Evolutionary conservation across 2,113 vertebrate species (phyloP), one percentile per base, ranked within the genome.

Genomic region (Xiphias gladius): DNA sequence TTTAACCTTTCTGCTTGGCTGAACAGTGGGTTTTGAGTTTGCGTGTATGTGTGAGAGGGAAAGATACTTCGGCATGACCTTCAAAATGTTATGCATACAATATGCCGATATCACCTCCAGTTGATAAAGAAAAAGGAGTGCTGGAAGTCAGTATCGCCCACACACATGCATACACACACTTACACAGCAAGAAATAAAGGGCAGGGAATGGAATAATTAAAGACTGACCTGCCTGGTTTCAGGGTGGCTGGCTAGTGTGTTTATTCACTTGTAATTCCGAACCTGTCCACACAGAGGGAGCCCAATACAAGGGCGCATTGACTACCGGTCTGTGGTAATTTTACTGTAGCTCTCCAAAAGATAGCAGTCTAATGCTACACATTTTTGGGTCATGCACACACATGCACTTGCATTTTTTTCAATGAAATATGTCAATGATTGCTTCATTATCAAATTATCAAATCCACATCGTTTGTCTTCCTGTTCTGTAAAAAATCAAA

Each of bases 41-140:
- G 57, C 14, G 64, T 74, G 39, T 24, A 19, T 43, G 28, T 35
- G 30, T 10, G 65, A 10, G 68, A n/a, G 62, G 30, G 24, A 64
- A 57, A 22, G 70, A 70, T 66, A 59, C 17, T 30, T 64, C 5
- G 24, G n/a, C 30, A 16, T 74, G 78, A 91, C 84, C 80, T 89
- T 89, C 70, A 73, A 26, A 35, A 68, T 54, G 76, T 64, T 57
- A 22, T 12, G 7, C 20, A 46, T 55, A 55, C 35, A 72, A 57
- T 63, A 64, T 20, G 2, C 2, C 71, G 41, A 80, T 75, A 74
- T 77, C 77, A 69, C 19, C 39, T 76, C 20, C 10, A 16, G 22
- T 61, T 82, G 64, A 79, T 72, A 85, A 61, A 70, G 48, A 64
- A 70, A 72, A 24, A 16, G 26, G 48, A 83, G n/a, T 37, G 46